Evolutionary conservation across 2,113 vertebrate genomes (phyloP).

Genomic region (Cygnus buccinator): DNA sequence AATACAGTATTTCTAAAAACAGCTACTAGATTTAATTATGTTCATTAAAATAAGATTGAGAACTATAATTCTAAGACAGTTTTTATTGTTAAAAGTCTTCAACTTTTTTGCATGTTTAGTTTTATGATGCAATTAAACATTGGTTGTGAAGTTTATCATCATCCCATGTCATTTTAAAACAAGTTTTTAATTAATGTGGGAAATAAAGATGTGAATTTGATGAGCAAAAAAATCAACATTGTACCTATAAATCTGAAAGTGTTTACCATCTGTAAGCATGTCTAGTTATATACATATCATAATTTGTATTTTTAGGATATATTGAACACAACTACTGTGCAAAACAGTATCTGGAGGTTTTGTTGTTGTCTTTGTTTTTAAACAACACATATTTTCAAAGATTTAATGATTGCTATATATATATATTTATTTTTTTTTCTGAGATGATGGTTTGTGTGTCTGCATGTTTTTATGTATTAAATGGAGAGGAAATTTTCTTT

Average conservation of each 20-base stretch:
- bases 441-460: rapidly evolving
- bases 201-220: background rate
- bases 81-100: slow-evolving; percentile 31
- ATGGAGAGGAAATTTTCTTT: background rate
- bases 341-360: background rate
- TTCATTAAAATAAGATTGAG: slow-evolving; percentile 47
- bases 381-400: background rate
- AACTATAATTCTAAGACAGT: slow-evolving; percentile 1
- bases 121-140: slow-evolving; percentile 54
- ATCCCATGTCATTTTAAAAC: slow-evolving; percentile 20
- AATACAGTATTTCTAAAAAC: slow-evolving; percentile 14
- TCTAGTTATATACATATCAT: background rate
- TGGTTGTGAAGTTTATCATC: slow-evolving; percentile 27
- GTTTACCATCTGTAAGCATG: background rate
- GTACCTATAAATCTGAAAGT: slow-evolving; percentile 18
- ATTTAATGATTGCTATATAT: background rate
- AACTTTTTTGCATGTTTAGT: background rate
- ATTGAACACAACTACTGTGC: background rate
- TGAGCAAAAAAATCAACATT: background rate
- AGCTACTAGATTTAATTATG: slow-evolving; percentile 22
- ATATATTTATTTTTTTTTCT: background rate
- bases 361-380: background rate
- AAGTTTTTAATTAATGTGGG: slow-evolving; percentile 31
- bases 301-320: background rate
- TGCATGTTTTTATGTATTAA: background rate